Percentiles rank a stretch among this genome's conserved stretches.
Conservation (phyloP, 2,888 invertebrate species). For the Drosophila silvestris region DNA sequence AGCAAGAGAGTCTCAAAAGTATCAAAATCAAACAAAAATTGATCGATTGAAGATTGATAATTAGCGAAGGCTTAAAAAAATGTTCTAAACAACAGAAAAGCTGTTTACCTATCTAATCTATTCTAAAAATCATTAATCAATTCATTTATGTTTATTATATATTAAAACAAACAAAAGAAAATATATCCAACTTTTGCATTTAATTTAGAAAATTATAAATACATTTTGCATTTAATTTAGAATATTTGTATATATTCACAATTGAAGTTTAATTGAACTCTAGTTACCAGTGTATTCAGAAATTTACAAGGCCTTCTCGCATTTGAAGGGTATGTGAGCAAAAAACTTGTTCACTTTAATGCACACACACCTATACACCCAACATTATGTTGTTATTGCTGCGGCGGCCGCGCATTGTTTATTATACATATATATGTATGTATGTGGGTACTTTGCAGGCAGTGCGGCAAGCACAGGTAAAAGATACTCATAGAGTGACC, state of each 20-base stretch:
- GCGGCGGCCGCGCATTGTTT: conserved; percentile 57
- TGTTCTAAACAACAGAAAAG: neutral
- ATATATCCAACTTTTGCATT: neutral
- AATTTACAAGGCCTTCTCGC: neutral
- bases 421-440: conserved; percentile 75
- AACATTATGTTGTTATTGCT: conserved; percentile 29
- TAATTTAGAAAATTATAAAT: neutral
- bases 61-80: neutral
- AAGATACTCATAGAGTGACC: conserved; percentile 24
- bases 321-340: conserved; percentile 3
- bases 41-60: neutral
- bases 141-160: neutral
- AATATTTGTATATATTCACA: neutral
- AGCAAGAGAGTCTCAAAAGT: neutral
- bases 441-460: conserved; percentile 39
- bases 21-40: neutral
- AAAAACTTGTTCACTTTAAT: conserved; percentile 47
- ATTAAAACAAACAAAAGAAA: neutral
- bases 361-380: conserved; percentile 27
- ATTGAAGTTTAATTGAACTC: neutral
- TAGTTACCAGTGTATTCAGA: neutral
- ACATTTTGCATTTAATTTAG: neutral
- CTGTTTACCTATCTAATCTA: neutral
- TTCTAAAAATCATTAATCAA: neutral
- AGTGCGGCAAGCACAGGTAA: conserved; percentile 31